phyloP scores from a whole-genome alignment of 1,140 invertebrate genomes.

The Andrena cerasifolii region DNA sequence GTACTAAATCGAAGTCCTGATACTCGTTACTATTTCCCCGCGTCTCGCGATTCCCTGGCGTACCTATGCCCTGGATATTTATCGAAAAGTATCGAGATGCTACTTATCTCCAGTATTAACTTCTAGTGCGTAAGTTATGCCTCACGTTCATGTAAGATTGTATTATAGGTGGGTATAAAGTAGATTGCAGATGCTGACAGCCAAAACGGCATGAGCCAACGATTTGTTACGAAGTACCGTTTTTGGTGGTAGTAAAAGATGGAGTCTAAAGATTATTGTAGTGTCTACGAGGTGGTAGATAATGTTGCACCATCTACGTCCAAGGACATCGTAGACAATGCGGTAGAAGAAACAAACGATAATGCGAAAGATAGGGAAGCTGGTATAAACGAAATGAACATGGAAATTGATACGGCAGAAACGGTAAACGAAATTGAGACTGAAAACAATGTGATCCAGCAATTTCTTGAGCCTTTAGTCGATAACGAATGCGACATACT shows the following conservation, averaged over 20 bases:
- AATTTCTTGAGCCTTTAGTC: too few species aligned
- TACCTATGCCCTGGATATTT: too few species aligned
- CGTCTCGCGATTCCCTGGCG: too few species aligned
- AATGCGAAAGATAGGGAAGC: background rate
- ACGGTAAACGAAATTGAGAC: background rate
- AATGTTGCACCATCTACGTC: too few species aligned
- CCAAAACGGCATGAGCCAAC: background rate
- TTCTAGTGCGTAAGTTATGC: background rate
- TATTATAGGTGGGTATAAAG: conserved; percentile 6
- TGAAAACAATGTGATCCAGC: background rate
- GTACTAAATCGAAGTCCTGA: background rate
- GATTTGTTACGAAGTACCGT: background rate
- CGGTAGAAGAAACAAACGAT: background rate
- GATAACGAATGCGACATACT: too few species aligned
- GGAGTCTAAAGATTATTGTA: conserved; percentile 29
- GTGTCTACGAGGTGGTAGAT: too few species aligned
- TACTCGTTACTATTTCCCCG: background rate
- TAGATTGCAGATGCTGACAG: background rate
- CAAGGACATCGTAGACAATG: too few species aligned
- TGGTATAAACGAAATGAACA: conserved; percentile 1
- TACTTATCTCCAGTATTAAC: too few species aligned
- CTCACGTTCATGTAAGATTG: background rate
- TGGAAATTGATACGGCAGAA: background rate
- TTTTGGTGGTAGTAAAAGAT: background rate
- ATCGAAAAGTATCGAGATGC: too few species aligned